phyloP scores from a whole-genome alignment of 2,797 vertebrate species.

The Myotis myotis region DNA sequence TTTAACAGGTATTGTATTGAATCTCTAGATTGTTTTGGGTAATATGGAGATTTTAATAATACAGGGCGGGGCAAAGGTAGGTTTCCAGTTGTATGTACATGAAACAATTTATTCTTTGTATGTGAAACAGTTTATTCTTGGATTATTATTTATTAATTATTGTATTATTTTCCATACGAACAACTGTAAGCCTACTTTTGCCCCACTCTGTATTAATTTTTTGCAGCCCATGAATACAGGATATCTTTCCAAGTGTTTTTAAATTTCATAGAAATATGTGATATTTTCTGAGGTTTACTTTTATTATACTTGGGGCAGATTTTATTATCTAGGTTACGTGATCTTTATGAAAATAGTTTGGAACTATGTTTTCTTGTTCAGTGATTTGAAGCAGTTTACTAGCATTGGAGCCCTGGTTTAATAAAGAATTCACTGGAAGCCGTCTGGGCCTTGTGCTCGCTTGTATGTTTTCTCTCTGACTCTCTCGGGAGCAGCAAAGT shows the following conservation, averaged over 20 bases:
- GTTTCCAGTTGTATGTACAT: background rate
- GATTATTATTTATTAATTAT: background rate
- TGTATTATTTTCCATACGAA: background rate
- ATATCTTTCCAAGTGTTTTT: background rate
- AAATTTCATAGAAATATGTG: background rate
- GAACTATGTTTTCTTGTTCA: background rate
- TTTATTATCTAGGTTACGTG: background rate
- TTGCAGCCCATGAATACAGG: background rate
- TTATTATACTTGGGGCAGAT: background rate
- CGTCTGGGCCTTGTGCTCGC: background rate
- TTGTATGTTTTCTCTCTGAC: background rate
- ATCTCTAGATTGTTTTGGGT: too few species aligned
- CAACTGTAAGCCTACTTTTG: background rate
- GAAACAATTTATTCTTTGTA: background rate
- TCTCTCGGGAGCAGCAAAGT: background rate
- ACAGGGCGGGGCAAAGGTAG: background rate
- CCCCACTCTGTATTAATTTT: background rate
- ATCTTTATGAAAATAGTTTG: background rate
- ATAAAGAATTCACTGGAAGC: background rate
- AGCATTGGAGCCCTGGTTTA: background rate
- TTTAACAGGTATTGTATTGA: too few species aligned
- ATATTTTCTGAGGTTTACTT: slow-evolving; percentile 37
- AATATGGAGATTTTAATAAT: too few species aligned
- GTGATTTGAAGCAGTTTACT: background rate
- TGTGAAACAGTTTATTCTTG: background rate